Evolutionary conservation across 2,797 vertebrate genomes (phyloP), one percentile per base, ranked within the genome.

Genomic region (Sebastolobus altivelis): DNA sequence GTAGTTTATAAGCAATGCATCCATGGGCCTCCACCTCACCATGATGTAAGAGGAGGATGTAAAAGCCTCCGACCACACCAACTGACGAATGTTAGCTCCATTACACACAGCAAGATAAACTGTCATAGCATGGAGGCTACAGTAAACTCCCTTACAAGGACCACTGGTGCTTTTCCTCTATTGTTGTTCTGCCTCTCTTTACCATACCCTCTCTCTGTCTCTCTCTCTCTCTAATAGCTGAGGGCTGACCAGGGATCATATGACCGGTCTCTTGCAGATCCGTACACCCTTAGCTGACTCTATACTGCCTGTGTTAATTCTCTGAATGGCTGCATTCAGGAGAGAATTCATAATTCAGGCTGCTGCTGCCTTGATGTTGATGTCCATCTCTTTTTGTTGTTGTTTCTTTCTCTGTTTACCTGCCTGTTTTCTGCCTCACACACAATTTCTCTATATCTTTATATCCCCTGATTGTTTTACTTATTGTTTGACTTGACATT

Each of bases 241-340:
- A 83, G 68, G 69, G 69, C 86, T 93, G 93, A 94, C 91, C 82
- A 72, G 72, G 52, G 78, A 89, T 95, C 93, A 94, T 90, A 88
- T 95, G 91, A 94, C 88, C 13, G 13, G 61, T 49, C 84, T 80
- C 68, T 81, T 83, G 74, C 80, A 77, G 84, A 82, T 81, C 74
- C 62, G 55, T 49, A 27, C 49, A 38, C 82, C 68, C 82, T 82
- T 56, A 79, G 77, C 67, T 56, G 75, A 65, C 63, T 72, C 46
- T 67, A 10, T 59, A 16, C 63, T 85, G 85, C 59, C 72, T 74
- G 66, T 59, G 77, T 81, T 84, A 63, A 84, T 78, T 83, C 38
- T 72, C 66, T 84, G 71, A 86, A 80, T 78, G 65, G n/a, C 63
- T 67, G 10, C 29, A 72, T 18, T 77, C 13, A 76, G 13, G 8